Conservation (phyloP, 2,797 vertebrate genomes). For the Micromesistius poutassou region DNA sequence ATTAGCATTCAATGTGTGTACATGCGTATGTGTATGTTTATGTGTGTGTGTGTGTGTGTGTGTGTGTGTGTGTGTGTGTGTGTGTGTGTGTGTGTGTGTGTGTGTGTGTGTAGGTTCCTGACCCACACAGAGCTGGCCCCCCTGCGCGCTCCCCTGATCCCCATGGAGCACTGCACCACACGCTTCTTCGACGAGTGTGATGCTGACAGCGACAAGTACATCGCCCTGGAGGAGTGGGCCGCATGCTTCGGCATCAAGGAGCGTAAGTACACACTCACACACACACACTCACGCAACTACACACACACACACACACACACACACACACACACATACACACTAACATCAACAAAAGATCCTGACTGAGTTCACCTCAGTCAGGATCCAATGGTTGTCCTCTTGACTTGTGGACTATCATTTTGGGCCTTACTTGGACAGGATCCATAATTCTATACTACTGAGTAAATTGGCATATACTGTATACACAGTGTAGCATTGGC, state of each 20-base stretch:
- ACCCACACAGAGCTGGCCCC: constrained; percentile 96
- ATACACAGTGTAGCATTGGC: too few species aligned
- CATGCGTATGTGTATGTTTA: background rate
- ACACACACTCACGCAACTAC: background rate
- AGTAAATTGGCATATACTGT: too few species aligned
- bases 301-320: background rate
- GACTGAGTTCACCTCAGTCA: background rate
- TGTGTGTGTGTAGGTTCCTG: constrained; percentile 78
- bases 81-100: background rate
- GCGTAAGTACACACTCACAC: constrained; percentile 74
- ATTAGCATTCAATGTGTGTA: background rate
- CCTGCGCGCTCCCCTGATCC: constrained; percentile 93
- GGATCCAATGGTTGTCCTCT: too few species aligned
- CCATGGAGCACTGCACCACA: constrained; percentile 99
- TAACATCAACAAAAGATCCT: background rate
- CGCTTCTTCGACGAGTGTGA: constrained; percentile 95
- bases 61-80: background rate
- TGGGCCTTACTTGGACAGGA: too few species aligned
- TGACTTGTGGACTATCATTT: too few species aligned
- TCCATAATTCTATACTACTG: too few species aligned
- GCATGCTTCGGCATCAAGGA: constrained; percentile 96
- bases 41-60: too few species aligned
- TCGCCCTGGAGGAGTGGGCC: constrained; percentile 96
- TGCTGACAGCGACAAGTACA: constrained; percentile 93
- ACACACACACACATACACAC: background rate